Conservation (phyloP, 2,888 invertebrate species). For the Drosophila picticornis region DNA sequence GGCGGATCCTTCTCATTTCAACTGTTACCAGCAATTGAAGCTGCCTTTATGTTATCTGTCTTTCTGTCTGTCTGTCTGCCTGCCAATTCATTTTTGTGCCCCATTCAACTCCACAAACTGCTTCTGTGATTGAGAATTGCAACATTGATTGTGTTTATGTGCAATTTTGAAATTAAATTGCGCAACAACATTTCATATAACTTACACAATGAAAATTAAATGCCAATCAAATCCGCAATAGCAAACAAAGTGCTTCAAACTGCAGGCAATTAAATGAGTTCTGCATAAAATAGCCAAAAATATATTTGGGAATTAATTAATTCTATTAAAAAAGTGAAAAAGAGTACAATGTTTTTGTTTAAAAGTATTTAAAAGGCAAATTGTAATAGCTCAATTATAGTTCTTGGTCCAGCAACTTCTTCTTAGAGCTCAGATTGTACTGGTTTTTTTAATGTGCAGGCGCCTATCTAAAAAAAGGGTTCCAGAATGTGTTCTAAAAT, state of each 20-base stretch:
- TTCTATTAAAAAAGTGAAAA: not conserved
- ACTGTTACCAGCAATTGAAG: constrained; percentile 33
- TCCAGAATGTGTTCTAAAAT: not conserved
- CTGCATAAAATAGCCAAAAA: not conserved
- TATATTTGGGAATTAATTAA: not conserved
- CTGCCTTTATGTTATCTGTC: constrained; percentile 22
- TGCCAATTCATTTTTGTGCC: constrained; percentile 32
- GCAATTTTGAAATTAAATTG: constrained; percentile 47
- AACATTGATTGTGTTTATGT: constrained; percentile 30
- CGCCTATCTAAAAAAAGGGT: too few species aligned
- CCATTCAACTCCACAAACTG: constrained; percentile 2
- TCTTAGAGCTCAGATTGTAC: too few species aligned
- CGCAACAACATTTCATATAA: constrained; percentile 17
- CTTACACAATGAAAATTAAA: constrained; percentile 12
- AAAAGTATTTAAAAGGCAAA: not conserved
- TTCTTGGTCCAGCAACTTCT: not conserved
- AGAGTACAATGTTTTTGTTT: not conserved
- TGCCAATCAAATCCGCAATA: not conserved
- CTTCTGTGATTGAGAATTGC: constrained; percentile 29
- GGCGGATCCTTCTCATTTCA: constrained; percentile 42
- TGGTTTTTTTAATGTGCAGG: not conserved
- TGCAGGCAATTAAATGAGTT: not conserved
- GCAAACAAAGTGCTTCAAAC: not conserved
- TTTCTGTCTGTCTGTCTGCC: constrained; percentile 11
- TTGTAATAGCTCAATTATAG: not conserved